Conservation (phyloP, 2,113 vertebrate species). For the Morone chrysops region DNA sequence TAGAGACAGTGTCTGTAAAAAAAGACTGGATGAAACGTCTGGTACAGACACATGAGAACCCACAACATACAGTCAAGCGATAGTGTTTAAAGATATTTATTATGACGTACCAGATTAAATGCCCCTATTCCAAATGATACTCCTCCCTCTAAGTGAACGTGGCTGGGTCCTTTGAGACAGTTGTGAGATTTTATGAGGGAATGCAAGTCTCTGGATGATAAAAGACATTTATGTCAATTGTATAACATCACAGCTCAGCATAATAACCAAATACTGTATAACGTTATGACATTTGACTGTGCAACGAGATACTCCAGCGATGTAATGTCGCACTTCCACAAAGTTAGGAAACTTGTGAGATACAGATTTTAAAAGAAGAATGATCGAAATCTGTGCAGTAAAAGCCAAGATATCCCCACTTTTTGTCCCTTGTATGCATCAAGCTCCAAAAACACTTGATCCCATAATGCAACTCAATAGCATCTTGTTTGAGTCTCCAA, state of each 20-base stretch:
- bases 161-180: conserved; percentile 80
- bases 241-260: not conserved
- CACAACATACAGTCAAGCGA: not conserved
- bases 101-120: conserved; percentile 85
- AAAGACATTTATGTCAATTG: not conserved
- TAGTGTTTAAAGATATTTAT: not conserved
- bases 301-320: not conserved
- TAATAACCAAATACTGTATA: not conserved
- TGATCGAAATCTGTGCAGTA: not conserved
- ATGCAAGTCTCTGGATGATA: conserved; percentile 82
- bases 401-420: not conserved
- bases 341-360: not conserved
- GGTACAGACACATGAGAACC: not conserved
- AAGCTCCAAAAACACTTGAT: not conserved
- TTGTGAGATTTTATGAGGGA: conserved; percentile 79
- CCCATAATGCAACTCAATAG: not conserved
- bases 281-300: not conserved
- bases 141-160: conserved; percentile 85
- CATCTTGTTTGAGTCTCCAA: not conserved
- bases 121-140: conserved; percentile 87
- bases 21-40: not conserved
- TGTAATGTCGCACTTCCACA: not conserved
- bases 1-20: conserved; percentile 85
- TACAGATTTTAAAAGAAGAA: not conserved
- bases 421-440: not conserved